Evolutionary conservation across 2,113 vertebrate genomes (phyloP).

Genomic region (Cephalopterus ornatus): DNA sequence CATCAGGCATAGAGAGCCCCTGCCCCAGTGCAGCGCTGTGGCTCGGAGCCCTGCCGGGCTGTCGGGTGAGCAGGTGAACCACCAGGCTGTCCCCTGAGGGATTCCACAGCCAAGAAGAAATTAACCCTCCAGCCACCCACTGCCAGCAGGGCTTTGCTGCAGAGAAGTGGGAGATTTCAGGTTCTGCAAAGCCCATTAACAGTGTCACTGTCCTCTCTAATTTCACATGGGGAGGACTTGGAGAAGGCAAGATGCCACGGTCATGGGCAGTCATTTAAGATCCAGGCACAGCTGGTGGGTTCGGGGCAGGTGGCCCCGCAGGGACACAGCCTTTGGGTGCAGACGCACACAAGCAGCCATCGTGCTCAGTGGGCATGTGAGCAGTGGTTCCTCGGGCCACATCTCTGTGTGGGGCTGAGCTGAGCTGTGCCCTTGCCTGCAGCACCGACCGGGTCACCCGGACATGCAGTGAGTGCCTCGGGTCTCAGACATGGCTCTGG

Average conservation of each 20-base stretch:
- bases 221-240: background rate
- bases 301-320: background rate
- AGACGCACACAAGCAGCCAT: fast-evolving
- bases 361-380: fast-evolving
- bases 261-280: background rate
- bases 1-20: background rate
- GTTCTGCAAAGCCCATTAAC: background rate
- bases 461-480: fast-evolving
- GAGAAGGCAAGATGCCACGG: fast-evolving
- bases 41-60: fast-evolving
- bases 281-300: background rate
- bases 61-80: background rate
- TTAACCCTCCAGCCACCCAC: background rate
- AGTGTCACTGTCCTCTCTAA: background rate
- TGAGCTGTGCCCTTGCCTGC: fast-evolving
- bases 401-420: background rate
- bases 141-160: background rate
- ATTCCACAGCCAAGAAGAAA: background rate
- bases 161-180: background rate
- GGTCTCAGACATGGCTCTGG: background rate
- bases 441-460: background rate
- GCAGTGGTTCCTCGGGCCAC: fast-evolving
- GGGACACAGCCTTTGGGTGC: background rate
- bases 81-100: background rate
- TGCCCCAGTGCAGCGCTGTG: fast-evolving